phyloP scores from a whole-genome alignment of 2,797 vertebrate species.

The Poeciliopsis infans region DNA sequence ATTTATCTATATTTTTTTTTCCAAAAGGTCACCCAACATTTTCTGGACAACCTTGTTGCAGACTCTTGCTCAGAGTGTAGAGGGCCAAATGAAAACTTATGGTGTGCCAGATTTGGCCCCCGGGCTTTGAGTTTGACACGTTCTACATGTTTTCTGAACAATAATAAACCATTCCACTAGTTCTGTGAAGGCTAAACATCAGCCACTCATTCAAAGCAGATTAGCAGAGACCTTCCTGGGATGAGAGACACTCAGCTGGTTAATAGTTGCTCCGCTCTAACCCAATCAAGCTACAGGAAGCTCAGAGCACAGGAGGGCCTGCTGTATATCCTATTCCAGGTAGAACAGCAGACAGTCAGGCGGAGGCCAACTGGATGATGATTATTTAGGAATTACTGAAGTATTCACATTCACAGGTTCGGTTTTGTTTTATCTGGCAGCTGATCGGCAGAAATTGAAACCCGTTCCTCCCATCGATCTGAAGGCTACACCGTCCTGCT shows the following conservation, averaged over 20 bases:
- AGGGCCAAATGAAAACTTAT: too few species aligned
- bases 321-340: background rate
- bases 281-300: conserved; percentile 19
- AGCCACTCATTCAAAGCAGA: conserved; percentile 23
- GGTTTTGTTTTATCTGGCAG: conserved; percentile 14
- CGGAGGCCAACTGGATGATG: background rate
- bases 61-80: too few species aligned
- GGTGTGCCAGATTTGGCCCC: too few species aligned
- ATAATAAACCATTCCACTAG: background rate
- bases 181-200: background rate
- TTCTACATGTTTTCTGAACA: background rate
- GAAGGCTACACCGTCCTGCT: conserved; percentile 40
- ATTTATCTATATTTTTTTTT: too few species aligned
- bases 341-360: background rate
- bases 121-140: too few species aligned
- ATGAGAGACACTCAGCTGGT: background rate
- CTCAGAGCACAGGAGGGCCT: background rate
- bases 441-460: conserved; percentile 31
- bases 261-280: background rate
- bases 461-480: conserved; percentile 53
- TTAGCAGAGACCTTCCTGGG: conserved; percentile 30
- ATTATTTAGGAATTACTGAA: background rate
- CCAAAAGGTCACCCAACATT: too few species aligned
- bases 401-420: background rate
- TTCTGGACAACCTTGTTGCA: too few species aligned